Evolutionary conservation across 2,113 vertebrate species (phyloP).

Genomic region (Paracanthobrama guichenoti): DNA sequence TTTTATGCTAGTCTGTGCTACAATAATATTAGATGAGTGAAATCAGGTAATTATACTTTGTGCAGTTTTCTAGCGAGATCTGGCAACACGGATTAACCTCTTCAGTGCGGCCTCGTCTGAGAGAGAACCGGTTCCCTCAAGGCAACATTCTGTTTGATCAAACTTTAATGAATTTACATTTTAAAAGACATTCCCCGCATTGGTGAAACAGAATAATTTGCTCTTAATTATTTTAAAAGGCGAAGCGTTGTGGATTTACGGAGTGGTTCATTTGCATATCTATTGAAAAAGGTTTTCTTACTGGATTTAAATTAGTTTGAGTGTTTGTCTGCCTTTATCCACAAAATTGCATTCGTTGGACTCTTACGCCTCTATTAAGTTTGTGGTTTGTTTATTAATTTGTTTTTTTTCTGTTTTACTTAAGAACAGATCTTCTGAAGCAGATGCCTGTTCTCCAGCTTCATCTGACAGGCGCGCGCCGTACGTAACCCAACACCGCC

Average conservation of each 20-base stretch:
- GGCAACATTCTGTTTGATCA: constrained; percentile 37
- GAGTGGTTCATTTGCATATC: background rate
- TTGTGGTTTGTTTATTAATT: background rate
- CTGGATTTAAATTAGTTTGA: background rate
- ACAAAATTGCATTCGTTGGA: background rate
- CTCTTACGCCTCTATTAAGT: background rate
- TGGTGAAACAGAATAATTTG: constrained; percentile 3
- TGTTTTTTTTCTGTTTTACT: background rate
- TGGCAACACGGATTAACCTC: constrained; percentile 7
- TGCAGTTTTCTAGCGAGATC: background rate
- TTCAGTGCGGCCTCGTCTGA: background rate
- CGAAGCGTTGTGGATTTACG: background rate
- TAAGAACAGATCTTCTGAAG: background rate
- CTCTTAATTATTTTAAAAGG: constrained; percentile 30
- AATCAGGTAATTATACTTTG: background rate
- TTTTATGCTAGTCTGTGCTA: background rate
- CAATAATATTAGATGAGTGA: background rate
- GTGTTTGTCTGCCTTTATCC: background rate
- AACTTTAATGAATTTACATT: constrained; percentile 32
- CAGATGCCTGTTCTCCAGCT: background rate
- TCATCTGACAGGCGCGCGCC: background rate
- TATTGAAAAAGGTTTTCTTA: background rate
- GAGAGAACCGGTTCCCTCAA: constrained; percentile 10
- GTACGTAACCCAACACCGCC: constrained; percentile 36
- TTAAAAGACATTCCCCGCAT: background rate